These are phyloP conservation scores for Oedothorax gibbosus DNA, from an alignment of 1,140 invertebrate species.

Conservation along the genomic window DNA sequence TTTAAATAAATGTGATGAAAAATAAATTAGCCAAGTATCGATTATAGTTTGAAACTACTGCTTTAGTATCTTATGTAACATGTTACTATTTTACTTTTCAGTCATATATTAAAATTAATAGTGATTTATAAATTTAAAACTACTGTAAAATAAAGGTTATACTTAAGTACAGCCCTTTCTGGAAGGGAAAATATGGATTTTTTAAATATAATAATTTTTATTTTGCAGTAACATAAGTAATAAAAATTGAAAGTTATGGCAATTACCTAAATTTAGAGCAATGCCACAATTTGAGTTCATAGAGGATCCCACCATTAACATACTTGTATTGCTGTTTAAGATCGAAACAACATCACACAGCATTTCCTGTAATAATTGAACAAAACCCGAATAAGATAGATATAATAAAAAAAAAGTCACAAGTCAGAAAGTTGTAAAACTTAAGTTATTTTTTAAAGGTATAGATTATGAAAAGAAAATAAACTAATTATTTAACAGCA, in stretches of 20 bases:
- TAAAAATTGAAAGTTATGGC: neutral
- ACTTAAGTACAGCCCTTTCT: too few species aligned
- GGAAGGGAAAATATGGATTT: neutral
- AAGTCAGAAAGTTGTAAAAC: neutral
- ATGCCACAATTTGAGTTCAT: slow-evolving; percentile 28
- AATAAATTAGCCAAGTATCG: too few species aligned
- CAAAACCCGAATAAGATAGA: neutral
- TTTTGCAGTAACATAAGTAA: neutral
- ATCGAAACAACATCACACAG: slow-evolving; percentile 27
- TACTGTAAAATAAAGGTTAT: too few species aligned
- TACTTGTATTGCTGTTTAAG: slow-evolving; percentile 20
- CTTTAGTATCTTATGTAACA: too few species aligned
- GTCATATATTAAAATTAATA: too few species aligned
- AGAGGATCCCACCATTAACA: slow-evolving; percentile 27
- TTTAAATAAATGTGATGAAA: too few species aligned
- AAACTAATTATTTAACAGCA: neutral
- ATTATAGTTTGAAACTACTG: too few species aligned
- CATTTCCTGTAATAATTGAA: neutral
- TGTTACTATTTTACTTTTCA: too few species aligned
- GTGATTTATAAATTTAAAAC: too few species aligned
- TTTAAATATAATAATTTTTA: neutral
- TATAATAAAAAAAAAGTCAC: slow-evolving; percentile 6
- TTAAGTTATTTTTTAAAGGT: neutral
- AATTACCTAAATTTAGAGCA: slow-evolving; percentile 43
- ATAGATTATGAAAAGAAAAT: neutral